Conservation (phyloP, 2,888 invertebrate species). For the Epistrophe eligans region DNA sequence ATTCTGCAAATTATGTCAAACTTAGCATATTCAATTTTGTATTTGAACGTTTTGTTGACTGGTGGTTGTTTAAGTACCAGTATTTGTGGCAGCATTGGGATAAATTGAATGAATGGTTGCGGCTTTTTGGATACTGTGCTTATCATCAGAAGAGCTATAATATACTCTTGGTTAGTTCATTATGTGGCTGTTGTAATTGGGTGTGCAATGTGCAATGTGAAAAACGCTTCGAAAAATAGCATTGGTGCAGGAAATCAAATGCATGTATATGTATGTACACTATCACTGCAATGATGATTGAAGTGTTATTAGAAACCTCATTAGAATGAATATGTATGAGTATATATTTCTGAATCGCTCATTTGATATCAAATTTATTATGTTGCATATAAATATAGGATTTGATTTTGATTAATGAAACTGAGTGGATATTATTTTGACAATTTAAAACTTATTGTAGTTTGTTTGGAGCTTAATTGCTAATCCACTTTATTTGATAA, state of each 20-base stretch:
- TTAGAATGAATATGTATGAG: neutral
- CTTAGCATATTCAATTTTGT: slow-evolving; percentile 69
- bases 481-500: neutral
- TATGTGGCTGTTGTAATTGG: slow-evolving; percentile 16
- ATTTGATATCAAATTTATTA: neutral
- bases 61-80: slow-evolving; percentile 23
- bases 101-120: slow-evolving; percentile 22
- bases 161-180: slow-evolving; percentile 12
- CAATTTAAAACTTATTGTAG: neutral
- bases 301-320: neutral
- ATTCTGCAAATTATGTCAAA: slow-evolving; percentile 75
- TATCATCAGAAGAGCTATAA: slow-evolving; percentile 2
- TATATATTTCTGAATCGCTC: neutral
- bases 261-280: neutral
- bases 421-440: neutral
- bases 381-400: neutral
- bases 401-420: neutral
- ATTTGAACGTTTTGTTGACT: slow-evolving; percentile 64
- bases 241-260: neutral
- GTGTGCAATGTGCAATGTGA: slow-evolving; percentile 18
- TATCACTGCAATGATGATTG: neutral
- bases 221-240: slow-evolving; percentile 1
- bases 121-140: slow-evolving; percentile 11
- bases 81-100: slow-evolving; percentile 17
- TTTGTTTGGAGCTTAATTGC: neutral